Evolutionary conservation across 2,888 invertebrate genomes (phyloP).

Genomic region (Quadriops clusia): DNA sequence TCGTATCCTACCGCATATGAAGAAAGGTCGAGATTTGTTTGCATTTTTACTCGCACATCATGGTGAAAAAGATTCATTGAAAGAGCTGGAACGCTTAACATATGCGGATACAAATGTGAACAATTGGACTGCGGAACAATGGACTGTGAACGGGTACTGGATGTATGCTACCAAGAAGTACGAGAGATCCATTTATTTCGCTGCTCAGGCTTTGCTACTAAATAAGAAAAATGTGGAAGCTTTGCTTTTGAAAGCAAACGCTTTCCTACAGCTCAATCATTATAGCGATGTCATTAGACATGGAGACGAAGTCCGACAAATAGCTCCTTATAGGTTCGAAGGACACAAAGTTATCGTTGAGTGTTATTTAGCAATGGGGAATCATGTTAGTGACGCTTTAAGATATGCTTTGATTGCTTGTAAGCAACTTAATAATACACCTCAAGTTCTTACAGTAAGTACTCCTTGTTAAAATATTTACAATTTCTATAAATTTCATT

Average conservation of each 20-base stretch:
- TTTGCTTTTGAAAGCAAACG: constrained; percentile 57
- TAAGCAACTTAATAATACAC: constrained; percentile 58
- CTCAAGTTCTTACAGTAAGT: constrained; percentile 60
- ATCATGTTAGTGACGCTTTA: constrained; percentile 59
- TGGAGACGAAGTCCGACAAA: constrained; percentile 53
- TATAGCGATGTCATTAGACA: constrained; percentile 52
- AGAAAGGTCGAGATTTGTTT: constrained; percentile 26
- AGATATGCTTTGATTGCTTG: constrained; percentile 59
- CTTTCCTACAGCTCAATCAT: constrained; percentile 53
- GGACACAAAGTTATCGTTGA: constrained; percentile 68
- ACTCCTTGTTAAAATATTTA: background rate
- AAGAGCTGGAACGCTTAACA: constrained; percentile 27
- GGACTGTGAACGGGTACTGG: constrained; percentile 65
- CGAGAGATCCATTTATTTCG: constrained; percentile 59
- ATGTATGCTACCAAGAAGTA: constrained; percentile 51
- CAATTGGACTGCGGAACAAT: constrained; percentile 46
- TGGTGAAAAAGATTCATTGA: constrained; percentile 26
- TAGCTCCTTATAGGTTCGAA: constrained; percentile 51
- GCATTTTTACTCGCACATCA: constrained; percentile 18
- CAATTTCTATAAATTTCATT: background rate
- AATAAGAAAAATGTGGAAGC: constrained; percentile 61
- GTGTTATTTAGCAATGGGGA: constrained; percentile 56
- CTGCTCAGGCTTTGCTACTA: constrained; percentile 56
- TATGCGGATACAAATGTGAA: constrained; percentile 27
- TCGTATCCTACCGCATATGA: constrained; percentile 25